Evolutionary conservation across 2,888 invertebrate genomes (phyloP), one percentile per base, ranked within the genome.

Genomic region (Tenthredo amoena): DNA sequence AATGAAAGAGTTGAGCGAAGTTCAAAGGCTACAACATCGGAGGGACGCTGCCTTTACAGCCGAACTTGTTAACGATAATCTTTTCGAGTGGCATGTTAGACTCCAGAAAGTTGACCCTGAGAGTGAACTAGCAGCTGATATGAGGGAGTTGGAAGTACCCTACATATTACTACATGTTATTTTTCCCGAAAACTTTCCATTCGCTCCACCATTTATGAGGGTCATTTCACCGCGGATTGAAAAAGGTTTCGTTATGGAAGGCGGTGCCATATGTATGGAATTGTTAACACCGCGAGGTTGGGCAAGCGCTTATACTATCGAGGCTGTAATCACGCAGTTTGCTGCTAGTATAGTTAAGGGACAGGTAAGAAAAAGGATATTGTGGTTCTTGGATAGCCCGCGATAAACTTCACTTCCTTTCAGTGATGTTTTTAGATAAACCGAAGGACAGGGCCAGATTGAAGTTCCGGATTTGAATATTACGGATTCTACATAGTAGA

Each of bases 211-310:
- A 68, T 98, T 98, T 93, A 95, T 96, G 95, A 93, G 96, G 81
- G 95, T 96, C 10, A 95, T 96, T 71, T 94, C 96, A 21, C 97
- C 97, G 10, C 94, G 96, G 92, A 96, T 97, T 94, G 97, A 97
- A 91, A 96, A 96, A 92, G 98, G 97, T 62, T 98, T 97, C 92
- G 98, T 98, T 37, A 98, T 98, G 98, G 97, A 98, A 94, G 97
- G 97, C 85, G 97, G 98, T 62, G 98, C 98, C 72, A 98, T 98
- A 91, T 97, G 97, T 92, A 98, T 98, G 97, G 98, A 98, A 92
- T 94, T 98, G 86, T 94, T 98, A 85, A 98, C 98, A 26, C 98
- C 98, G 0, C 95, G 97, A 83, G 98, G 98, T 88, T 98, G 98
- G 98, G 97, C 98, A 85, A 97, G 97, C 88, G 97, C 97, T 82